Conservation (phyloP, 1,140 invertebrate genomes). For the Papilio polyxenes region DNA sequence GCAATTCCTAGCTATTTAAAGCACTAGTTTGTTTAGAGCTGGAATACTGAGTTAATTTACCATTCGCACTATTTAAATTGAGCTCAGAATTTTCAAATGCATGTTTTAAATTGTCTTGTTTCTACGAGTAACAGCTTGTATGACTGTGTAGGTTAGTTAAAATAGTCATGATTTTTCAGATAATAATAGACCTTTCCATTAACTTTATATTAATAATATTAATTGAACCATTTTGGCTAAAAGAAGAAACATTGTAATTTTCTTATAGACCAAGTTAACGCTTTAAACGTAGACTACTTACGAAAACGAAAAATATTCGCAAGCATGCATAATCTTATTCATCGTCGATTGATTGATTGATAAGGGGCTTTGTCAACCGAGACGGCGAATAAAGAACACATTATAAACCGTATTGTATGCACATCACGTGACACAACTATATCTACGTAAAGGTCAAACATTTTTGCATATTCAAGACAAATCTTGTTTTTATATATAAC, state of each 20-base stretch:
- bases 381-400: not conserved
- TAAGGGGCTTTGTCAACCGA: slow-evolving; percentile 1
- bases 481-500: too few species aligned
- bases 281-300: not conserved
- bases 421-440: slow-evolving; percentile 4
- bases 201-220: not conserved
- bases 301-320: not conserved
- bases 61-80: slow-evolving; percentile 7
- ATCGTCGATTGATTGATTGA: slow-evolving; percentile 12
- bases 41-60: slow-evolving; percentile 23
- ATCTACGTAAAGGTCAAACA: not conserved
- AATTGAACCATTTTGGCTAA: not conserved
- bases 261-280: not conserved
- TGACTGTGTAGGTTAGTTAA: not conserved
- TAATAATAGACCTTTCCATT: not conserved
- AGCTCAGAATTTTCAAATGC: slow-evolving; percentile 12
- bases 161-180: not conserved
- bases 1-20: slow-evolving; percentile 26
- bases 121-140: not conserved
- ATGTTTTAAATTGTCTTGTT: not conserved
- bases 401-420: not conserved
- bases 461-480: not conserved
- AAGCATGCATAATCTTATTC: not conserved
- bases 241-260: too few species aligned
- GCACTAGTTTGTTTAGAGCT: slow-evolving; percentile 12